Evolutionary conservation across 2,888 invertebrate species (phyloP).

Genomic region (Fragum sueziense): DNA sequence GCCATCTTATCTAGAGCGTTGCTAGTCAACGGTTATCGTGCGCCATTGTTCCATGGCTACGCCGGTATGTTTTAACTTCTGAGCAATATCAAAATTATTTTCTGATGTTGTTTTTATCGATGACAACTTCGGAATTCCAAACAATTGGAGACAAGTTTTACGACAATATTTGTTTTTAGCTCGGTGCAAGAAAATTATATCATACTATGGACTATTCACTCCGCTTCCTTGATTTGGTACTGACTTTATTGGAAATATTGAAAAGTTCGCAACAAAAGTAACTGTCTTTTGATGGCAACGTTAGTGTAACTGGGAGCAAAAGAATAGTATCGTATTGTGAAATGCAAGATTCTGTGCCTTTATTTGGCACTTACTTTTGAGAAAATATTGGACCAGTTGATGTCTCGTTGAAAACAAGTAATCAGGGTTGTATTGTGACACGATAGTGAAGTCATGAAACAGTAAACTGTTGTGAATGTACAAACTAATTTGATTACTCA

Average conservation of each 20-base stretch:
- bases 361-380: too few species aligned
- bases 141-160: not conserved
- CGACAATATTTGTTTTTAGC: not conserved
- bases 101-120: slow-evolving; percentile 32
- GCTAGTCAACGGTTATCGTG: not conserved
- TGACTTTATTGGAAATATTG: not conserved
- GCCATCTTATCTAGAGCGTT: too few species aligned
- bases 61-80: slow-evolving; percentile 2
- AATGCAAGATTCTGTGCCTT: too few species aligned
- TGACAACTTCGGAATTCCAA: slow-evolving; percentile 38
- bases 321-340: too few species aligned
- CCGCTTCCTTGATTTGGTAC: not conserved
- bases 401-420: too few species aligned
- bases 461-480: too few species aligned
- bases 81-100: slow-evolving; percentile 9
- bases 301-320: too few species aligned
- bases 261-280: not conserved
- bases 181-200: not conserved
- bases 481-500: too few species aligned
- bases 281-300: too few species aligned
- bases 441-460: too few species aligned
- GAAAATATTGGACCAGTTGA: too few species aligned
- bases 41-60: slow-evolving; percentile 11
- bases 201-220: not conserved
- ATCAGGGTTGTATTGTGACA: too few species aligned